A percentile compares a stretch with the other conserved stretches of the same genome.
phyloP scores from a whole-genome alignment of 2,888 invertebrate species.

The Stenoptilia bipunctidactyla region DNA sequence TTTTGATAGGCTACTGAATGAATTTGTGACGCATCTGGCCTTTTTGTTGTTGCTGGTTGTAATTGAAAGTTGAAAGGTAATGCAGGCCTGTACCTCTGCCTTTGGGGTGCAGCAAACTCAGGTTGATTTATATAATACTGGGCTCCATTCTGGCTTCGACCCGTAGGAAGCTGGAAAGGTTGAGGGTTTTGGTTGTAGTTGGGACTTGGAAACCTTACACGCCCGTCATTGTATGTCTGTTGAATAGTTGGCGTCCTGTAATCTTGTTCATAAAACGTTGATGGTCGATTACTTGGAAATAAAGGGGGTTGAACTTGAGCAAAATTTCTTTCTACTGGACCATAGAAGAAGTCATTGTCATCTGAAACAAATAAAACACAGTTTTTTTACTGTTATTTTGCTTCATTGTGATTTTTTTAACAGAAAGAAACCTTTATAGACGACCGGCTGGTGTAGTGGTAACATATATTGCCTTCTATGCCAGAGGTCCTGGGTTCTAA shows the following conservation, averaged over 20 bases:
- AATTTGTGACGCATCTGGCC: conserved; percentile 70
- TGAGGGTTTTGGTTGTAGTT: conserved; percentile 64
- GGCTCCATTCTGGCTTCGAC: conserved; percentile 56
- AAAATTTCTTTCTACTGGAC: conserved; percentile 63
- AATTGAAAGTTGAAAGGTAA: conserved; percentile 57
- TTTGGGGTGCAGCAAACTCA: conserved; percentile 42
- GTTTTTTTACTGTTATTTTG: too few species aligned
- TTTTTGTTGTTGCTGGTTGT: conserved; percentile 62
- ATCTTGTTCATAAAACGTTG: conserved; percentile 47
- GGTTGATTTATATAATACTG: conserved; percentile 63
- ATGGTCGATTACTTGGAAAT: conserved; percentile 46
- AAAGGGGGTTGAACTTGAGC: conserved; percentile 65
- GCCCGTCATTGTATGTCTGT: conserved; percentile 47
- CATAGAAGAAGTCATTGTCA: conserved; percentile 58
- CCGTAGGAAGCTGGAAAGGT: conserved; percentile 59
- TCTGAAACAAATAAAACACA: too few species aligned
- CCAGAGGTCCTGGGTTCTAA: too few species aligned
- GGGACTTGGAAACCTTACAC: conserved; percentile 52
- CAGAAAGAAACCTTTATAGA: too few species aligned
- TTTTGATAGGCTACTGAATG: conserved; percentile 70
- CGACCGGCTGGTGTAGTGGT: too few species aligned
- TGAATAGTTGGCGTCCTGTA: conserved; percentile 41
- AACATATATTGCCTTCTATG: too few species aligned
- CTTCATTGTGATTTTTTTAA: too few species aligned
- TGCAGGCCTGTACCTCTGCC: conserved; percentile 51